Conservation (phyloP, 2,113 vertebrate genomes). For the Heloderma charlesbogerti region DNA sequence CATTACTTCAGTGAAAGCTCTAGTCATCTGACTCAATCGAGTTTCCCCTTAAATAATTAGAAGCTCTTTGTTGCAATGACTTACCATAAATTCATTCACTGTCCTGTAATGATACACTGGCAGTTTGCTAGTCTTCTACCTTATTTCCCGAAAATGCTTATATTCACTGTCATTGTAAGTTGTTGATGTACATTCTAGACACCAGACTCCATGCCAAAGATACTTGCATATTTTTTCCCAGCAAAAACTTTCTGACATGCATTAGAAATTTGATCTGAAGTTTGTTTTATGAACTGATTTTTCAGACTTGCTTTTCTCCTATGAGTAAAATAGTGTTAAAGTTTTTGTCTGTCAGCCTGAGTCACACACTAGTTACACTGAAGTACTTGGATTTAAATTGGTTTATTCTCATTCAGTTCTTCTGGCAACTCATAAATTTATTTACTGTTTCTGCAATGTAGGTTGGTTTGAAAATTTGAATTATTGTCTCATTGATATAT, state of each 20-base stretch:
- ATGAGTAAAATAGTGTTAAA: background rate
- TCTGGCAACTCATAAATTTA: background rate
- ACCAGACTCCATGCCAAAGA: conserved; percentile 45
- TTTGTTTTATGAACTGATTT: background rate
- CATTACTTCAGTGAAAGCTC: conserved; percentile 67
- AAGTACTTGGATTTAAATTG: background rate
- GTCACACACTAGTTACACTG: background rate
- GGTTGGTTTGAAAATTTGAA: background rate
- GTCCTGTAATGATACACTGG: conserved; percentile 61
- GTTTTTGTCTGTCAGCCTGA: background rate
- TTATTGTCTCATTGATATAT: background rate
- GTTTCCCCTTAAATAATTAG: conserved; percentile 70
- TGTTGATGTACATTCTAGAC: conserved; percentile 26
- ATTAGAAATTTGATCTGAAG: conserved; percentile 21
- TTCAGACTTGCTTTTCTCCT: conserved; percentile 25
- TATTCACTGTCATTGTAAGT: conserved; percentile 36
- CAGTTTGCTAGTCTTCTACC: conserved; percentile 54
- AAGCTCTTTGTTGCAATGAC: conserved; percentile 56
- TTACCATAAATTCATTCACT: conserved; percentile 65
- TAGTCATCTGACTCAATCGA: conserved; percentile 66
- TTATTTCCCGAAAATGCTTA: conserved; percentile 48
- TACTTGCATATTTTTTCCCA: conserved; percentile 2
- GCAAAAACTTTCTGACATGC: conserved; percentile 6
- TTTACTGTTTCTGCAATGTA: background rate
- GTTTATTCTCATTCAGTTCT: background rate